Evolutionary conservation across 2,113 vertebrate genomes (phyloP), one percentile per base, ranked within the genome.

Genomic region (Eubucco bourcierii): DNA sequence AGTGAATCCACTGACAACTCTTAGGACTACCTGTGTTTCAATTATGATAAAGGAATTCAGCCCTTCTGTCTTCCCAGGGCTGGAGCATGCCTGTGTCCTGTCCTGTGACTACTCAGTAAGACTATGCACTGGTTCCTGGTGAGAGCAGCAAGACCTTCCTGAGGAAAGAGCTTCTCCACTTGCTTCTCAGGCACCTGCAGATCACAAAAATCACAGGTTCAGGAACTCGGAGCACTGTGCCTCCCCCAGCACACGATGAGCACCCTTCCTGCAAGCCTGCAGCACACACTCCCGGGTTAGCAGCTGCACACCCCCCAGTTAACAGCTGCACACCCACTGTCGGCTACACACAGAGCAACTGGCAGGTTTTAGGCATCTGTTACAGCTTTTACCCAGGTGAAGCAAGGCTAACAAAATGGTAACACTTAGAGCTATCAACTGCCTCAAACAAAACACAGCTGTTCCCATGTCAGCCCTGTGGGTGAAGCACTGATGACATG

Each of bases 261-360:
- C 24, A 1, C 34, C 56, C 20, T 7, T 71, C 66, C 87, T n/a
- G 46, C 2, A 6, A 71, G 64, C 44, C 74, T 4, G 4, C 2
- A 3, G 56, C 1, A 6, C 3, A 17, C 0, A 6, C 70, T 33
- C 50, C n/a, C 53, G 33, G 14, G 44, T 6, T 19, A 46, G 44
- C 44, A 46, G 44, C 44, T 46, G 44, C 44, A 46, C 44, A 16
- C 44, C 44, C 44, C n/a, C 53, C 50, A 24, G 70, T 10, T 24
- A 18, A 14, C 39, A 20, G 0, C n/a, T 4, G 21, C 64, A 37
- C 20, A 12, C 27, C 21, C 24, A 2, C 46, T 12, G 0, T 1
- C 67, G 53, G 71, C 66, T 34, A 8, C 20, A 14, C 0, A 8
- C 28, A 11, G 31, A 24, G 29, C 34, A 3, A 41, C 0, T 1